A percentile compares a stretch with the other conserved stretches of the same genome.
phyloP scores from a whole-genome alignment of 2,797 vertebrate genomes.

The Lycodopsis pacificus region DNA sequence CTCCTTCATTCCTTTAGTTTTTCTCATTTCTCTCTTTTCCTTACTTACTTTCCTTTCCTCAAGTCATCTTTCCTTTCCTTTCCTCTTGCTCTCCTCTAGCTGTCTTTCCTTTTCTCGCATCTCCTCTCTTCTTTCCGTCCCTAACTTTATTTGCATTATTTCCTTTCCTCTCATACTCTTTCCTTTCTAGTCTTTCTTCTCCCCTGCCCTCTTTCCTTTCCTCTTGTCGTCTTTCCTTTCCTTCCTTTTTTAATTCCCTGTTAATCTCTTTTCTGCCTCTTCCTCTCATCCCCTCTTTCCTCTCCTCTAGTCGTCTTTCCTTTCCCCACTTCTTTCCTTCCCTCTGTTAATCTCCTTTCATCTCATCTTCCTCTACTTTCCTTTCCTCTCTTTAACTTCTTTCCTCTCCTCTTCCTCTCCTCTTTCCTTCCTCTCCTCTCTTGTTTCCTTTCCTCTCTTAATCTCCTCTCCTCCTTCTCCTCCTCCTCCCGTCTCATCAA shows the following conservation, averaged over 20 bases:
- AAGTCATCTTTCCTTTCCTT: neutral
- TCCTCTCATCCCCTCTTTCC: too few relatives aligned
- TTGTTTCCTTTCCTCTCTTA: neutral
- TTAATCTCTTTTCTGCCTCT: too few relatives aligned
- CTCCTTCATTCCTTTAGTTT: too few relatives aligned
- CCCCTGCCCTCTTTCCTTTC: neutral
- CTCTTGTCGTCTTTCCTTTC: neutral
- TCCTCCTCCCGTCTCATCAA: conserved; percentile 61
- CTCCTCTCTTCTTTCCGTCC: neutral
- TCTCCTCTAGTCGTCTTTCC: too few relatives aligned
- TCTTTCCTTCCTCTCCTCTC: neutral
- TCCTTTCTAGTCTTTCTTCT: neutral
- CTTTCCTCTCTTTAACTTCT: neutral
- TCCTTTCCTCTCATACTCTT: neutral
- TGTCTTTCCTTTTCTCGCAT: neutral
- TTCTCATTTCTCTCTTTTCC: too few relatives aligned
- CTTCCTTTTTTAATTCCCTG: neutral
- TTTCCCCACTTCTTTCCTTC: neutral
- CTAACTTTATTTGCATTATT: neutral
- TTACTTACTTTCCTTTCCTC: neutral
- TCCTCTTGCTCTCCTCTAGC: neutral
- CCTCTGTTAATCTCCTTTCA: neutral
- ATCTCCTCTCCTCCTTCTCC: neutral
- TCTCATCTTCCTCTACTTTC: too few relatives aligned
- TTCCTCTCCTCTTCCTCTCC: neutral